A percentile compares a stretch with the other conserved stretches of the same genome.
Conservation (phyloP, 1,140 invertebrate species). For the Solenopsis invicta region DNA sequence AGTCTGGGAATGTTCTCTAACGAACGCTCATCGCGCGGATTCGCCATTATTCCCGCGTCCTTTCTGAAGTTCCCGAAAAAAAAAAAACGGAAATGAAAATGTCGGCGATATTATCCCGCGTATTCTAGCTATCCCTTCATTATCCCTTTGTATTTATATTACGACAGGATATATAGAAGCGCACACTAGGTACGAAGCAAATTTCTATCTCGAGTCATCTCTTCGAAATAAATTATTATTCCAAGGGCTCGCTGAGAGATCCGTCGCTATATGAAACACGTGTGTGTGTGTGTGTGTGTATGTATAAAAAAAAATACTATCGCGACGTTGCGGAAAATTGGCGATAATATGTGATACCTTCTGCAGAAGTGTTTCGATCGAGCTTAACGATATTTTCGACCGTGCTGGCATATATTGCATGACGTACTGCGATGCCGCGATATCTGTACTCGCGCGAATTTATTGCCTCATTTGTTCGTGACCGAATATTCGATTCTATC, state of each 20-base stretch:
- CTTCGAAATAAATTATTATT: slow-evolving; percentile 53
- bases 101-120: slow-evolving; percentile 36
- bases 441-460: slow-evolving; percentile 15
- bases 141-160: slow-evolving; percentile 38
- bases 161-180: background rate
- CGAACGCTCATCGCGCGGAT: slow-evolving; percentile 40
- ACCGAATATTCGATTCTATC: slow-evolving; percentile 24
- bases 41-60: slow-evolving; percentile 20
- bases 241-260: background rate
- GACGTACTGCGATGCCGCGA: slow-evolving; percentile 18
- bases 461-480: slow-evolving; percentile 22
- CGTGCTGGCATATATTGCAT: background rate
- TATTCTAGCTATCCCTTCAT: slow-evolving; percentile 34
- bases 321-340: background rate
- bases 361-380: background rate
- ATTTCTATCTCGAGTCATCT: slow-evolving; percentile 12
- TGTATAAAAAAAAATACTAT: background rate
- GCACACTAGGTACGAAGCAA: background rate
- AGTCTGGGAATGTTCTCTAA: slow-evolving; percentile 59
- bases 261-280: background rate
- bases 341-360: background rate
- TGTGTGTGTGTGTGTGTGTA: too few relatives aligned
- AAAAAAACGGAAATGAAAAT: slow-evolving; percentile 37
- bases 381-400: background rate
- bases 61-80: slow-evolving; percentile 12